Base-by-base conservation (phyloP, 2,113 vertebrate species). In the Tyto alba region DNA sequence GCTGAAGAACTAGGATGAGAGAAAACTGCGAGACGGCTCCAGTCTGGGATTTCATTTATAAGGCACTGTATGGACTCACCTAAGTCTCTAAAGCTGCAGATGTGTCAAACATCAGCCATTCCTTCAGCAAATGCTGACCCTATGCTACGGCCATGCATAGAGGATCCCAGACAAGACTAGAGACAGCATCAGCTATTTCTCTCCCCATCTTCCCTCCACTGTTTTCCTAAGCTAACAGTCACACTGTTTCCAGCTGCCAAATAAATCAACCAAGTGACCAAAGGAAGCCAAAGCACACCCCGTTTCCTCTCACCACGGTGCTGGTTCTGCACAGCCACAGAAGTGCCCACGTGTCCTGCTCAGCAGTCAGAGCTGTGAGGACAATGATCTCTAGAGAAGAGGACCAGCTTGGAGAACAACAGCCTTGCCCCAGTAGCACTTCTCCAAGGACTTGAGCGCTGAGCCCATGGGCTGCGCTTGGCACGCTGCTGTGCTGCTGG, bases 401-500 rank as follows among this genome's bases (percentile, higher is more conserved):
- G 22, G 21, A 72, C 21, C 48, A 68, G 43, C 32, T 48, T 43
- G 48, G 60, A 32, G 43, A 78, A 32, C 3, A 1, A 27, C 3
- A 0, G 43, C 53, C 53, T 43, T 45, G 53, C 62, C 1, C 0
- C 56, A 41, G 22, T 0, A 47, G 50, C 63, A 16, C 26, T 26
- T 66, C 15, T 8, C 52, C 59, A 48, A 32, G 19, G 36, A 38
- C 32, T 6, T 7, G 32, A 67, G 69, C 0, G 0, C 64, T 16
- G 23, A 16, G 60, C 6, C 6, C 29, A 8, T 0, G 7, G 36
- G 48, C 53, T 47, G 3, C 0, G 3, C n/a, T n/a, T 29, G 32
- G 34, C 48, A 11, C 3, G 0, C 26, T 57, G 66, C 40, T 48
- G 34, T 1, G 7, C 67, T 68, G 43, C 64, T 53, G 21, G 71